phyloP scores from a whole-genome alignment of 2,113 vertebrate species.

The Peromyscus leucopus region DNA sequence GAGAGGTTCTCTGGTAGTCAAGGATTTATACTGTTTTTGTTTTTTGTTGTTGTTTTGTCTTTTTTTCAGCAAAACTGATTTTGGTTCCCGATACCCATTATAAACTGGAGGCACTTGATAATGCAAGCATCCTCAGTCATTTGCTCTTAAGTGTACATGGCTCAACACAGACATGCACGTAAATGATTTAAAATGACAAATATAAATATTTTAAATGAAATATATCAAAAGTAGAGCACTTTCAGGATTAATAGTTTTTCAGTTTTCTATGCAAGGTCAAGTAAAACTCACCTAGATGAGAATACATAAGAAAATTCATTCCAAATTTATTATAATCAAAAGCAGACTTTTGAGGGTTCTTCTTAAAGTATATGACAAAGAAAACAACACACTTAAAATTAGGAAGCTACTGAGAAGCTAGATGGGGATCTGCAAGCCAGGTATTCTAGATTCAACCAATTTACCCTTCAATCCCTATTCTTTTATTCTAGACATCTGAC shows the following conservation, averaged over 20 bases:
- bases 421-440: background rate
- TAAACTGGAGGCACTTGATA: background rate
- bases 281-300: background rate
- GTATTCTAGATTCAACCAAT: background rate
- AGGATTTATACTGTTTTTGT: background rate
- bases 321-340: background rate
- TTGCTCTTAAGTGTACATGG: background rate
- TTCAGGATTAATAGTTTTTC: background rate
- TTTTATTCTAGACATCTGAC: background rate
- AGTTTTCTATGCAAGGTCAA: too few species aligned
- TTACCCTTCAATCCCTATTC: background rate
- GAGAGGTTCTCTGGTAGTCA: accelerated
- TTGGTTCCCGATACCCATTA: background rate
- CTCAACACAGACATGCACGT: background rate
- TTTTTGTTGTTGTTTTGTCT: background rate
- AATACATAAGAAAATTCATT: background rate
- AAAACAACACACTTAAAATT: background rate
- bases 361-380: background rate
- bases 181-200: background rate
- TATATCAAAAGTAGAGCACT: background rate
- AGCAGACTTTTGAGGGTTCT: background rate
- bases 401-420: background rate
- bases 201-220: background rate
- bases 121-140: background rate
- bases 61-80: background rate